Base-by-base conservation (phyloP, 2,113 vertebrate genomes). In the Phasianus colchicus region DNA sequence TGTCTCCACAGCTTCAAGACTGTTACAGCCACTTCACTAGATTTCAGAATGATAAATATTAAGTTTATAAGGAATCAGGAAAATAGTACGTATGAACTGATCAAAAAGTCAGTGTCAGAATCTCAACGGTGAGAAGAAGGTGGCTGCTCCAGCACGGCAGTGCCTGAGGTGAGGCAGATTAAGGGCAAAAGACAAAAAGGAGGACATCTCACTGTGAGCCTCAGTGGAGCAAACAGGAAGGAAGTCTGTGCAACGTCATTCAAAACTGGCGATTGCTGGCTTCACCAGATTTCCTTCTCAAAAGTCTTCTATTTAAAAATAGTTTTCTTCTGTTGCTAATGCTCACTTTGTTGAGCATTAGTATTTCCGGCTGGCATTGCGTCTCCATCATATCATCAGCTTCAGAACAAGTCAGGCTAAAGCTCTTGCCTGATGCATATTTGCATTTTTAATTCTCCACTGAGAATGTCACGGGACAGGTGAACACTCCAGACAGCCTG, bases 1-100 rank as follows among this genome's bases (percentile, higher is more conserved):
- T 85, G 54, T 79, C 69, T 88, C 50, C 82, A 91, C 90, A 89
- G 75, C 4, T 71, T 79, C 74, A 91, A 52, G 57, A 64, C 57
- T 55, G 57, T 71, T 79, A 72, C 48, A 82, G 74, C 50, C 71
- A 32, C 87, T 86, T 90, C 66, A 73, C 54, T 58, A 64, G 90
- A 71, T 50, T 54, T 88, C 70, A 24, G 70, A 69, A 90, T 10
- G 45, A 69, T 82, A 90, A 64, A 54, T 16, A 34, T 1, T 3
- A 85, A 58, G 58, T 73, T 87, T 70, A 70, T 42, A 66, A 43
- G 61, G n/a, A 84, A 73, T 65, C 43, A 84, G 14, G 81, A 61
- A 55, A 90, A 52, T 3, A 10, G 55, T 25, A 27, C 34, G 54
- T 34, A 73, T 17, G 27, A 71, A 86, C 78, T 52, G 2, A 63